A percentile compares a stretch with the other conserved stretches of the same genome.
Conservation (phyloP, 2,888 invertebrate species). For the Rapana venosa region DNA sequence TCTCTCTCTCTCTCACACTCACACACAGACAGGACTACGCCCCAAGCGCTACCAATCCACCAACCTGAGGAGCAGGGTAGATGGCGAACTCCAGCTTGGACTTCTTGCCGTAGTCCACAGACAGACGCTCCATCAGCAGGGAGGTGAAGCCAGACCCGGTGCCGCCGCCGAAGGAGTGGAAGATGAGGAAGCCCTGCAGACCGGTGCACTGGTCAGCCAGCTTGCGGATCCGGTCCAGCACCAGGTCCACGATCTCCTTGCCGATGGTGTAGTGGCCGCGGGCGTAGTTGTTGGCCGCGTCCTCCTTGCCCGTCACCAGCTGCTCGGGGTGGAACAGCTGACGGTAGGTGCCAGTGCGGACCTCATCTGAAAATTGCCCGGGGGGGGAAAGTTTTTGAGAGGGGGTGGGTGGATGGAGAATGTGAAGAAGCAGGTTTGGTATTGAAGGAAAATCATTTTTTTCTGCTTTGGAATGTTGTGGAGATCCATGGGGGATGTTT, state of each 20-base stretch:
- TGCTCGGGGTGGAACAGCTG: conserved; percentile 49
- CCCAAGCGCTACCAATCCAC: no score
- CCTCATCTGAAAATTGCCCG: no score
- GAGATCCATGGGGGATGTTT: no score
- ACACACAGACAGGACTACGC: no score
- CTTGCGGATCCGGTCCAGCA: conserved; percentile 73
- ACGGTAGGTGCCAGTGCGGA: conserved; percentile 33
- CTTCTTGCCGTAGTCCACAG: conserved; percentile 81
- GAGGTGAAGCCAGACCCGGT: conserved; percentile 83
- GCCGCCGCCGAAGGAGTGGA: conserved; percentile 88
- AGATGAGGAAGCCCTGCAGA: conserved; percentile 89
- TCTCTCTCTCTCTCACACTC: no score
- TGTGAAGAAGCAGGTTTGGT: no score
- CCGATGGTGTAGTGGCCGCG: conserved; percentile 50
- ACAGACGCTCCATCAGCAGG: conserved; percentile 84
- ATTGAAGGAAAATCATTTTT: no score
- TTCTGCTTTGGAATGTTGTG: no score
- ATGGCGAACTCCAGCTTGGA: conserved; percentile 80
- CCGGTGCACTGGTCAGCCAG: conserved; percentile 84
- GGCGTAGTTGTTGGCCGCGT: conserved; percentile 49
- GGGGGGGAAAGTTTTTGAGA: no score
- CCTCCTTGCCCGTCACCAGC: conserved; percentile 49
- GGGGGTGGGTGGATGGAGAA: no score
- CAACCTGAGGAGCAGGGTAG: conserved; percentile 57
- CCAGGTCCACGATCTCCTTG: conserved; percentile 51